Evolutionary conservation across 2,888 invertebrate species (phyloP), one percentile per base, ranked within the genome.

Genomic region (Liposcelis brunnea): DNA sequence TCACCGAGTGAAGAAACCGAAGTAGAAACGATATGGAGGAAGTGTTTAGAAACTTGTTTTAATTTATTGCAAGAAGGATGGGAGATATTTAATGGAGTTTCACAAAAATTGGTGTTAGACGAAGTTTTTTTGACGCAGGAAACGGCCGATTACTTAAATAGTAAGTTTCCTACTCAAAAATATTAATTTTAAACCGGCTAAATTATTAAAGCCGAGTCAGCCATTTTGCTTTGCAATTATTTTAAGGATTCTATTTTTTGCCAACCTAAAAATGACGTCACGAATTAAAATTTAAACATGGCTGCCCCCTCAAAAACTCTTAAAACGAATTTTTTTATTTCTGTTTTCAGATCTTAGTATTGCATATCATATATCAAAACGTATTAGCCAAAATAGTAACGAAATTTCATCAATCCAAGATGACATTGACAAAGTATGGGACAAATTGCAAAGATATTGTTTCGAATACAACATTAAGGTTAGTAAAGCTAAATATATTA

Each of bases 11-110:
- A 46, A 55, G 54, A 51, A 51, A 55, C 49, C 58, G 60, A 40
- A 59, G 32, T 35, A 33, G 47, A n/a, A 26, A 15, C 6, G 6
- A 21, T 40, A n/a, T 12, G 19, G n/a, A 40, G 40, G 10, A 48
- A 52, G 42, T 53, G 55, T 42, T 46, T 74, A 56, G 64, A 69
- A 54, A 68, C 67, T 50, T 71, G 72, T 55, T 59, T 68, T 34
- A 56, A 64, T 38, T 56, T 72, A 43, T 59, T 74, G 36, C 63
- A 66, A 54, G 61, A 69, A 49, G 70, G 72, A 32, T 65, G 67
- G 46, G 63, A 62, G 52, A 64, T 68, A 49, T 71, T 74, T 55
- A 19, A 40, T n/a, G 19, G 40, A 6, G 11, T 40, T 21, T 6
- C 5, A 5, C 10, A 6, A 5, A 40, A 19, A 19, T 40, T 18